phyloP scores from a whole-genome alignment of 1,140 invertebrate species.

The Theocolax elegans region DNA sequence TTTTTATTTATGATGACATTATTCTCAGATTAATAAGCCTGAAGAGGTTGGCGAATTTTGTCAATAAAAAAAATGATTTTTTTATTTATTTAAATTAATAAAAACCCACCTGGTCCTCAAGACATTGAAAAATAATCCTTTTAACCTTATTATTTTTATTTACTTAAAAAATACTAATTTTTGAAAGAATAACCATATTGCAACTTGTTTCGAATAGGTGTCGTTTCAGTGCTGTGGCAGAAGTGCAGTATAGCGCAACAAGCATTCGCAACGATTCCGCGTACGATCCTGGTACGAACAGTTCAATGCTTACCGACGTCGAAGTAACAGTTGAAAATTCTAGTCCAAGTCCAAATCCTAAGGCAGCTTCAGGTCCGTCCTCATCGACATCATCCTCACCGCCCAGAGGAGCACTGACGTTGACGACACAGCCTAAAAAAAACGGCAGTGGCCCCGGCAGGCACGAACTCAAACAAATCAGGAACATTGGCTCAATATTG shows the following conservation, averaged over 20 bases:
- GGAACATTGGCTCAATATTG: constrained; percentile 59
- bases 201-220: constrained; percentile 44
- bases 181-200: too few relatives aligned
- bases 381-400: constrained; percentile 60
- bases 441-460: constrained; percentile 59
- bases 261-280: constrained; percentile 51
- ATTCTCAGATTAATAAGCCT: too few relatives aligned
- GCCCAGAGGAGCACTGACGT: constrained; percentile 25
- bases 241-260: constrained; percentile 56
- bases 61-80: too few relatives aligned
- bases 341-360: constrained; percentile 61
- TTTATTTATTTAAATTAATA: too few relatives aligned
- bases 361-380: constrained; percentile 58
- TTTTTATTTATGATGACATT: too few relatives aligned
- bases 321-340: constrained; percentile 54
- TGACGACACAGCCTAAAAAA: constrained; percentile 47
- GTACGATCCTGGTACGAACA: constrained; percentile 56
- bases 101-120: too few relatives aligned
- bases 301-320: constrained; percentile 56
- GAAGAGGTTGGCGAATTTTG: too few relatives aligned
- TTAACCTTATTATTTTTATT: too few relatives aligned
- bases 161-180: too few relatives aligned
- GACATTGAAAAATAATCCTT: too few relatives aligned
- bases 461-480: constrained; percentile 60
- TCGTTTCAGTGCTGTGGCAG: constrained; percentile 62